Evolutionary conservation across 2,888 invertebrate genomes (phyloP).

Genomic region (Meloe dianella): DNA sequence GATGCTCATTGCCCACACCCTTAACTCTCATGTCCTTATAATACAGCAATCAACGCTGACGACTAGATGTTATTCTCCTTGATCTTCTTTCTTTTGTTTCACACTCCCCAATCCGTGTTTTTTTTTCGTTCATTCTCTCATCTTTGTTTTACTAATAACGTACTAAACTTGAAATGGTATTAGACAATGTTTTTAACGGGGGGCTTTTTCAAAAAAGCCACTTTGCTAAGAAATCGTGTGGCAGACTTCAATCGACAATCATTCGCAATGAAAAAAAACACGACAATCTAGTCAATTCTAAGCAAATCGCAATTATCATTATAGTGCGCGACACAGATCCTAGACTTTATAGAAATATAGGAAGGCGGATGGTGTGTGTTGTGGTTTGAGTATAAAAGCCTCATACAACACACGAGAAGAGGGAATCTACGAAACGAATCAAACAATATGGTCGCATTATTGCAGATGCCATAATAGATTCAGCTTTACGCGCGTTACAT

Average conservation of each 20-base stretch:
- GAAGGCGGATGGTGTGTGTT: constrained; percentile 20
- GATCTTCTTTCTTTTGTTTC: constrained; percentile 53
- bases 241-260: background rate
- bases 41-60: constrained; percentile 54
- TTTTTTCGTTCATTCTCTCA: constrained; percentile 47
- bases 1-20: constrained; percentile 36
- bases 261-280: background rate
- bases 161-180: constrained; percentile 45
- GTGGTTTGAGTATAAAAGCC: background rate
- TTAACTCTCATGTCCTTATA: constrained; percentile 45
- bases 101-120: constrained; percentile 48
- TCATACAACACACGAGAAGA: constrained; percentile 12
- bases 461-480: constrained; percentile 49
- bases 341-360: background rate
- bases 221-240: background rate
- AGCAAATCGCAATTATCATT: constrained; percentile 35
- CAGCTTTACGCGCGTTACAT: constrained; percentile 36
- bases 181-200: background rate
- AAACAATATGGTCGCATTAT: constrained; percentile 44
- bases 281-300: constrained; percentile 27
- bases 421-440: constrained; percentile 35
- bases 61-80: constrained; percentile 49
- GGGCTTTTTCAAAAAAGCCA: background rate
- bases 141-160: constrained; percentile 55
- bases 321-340: constrained; percentile 20